Evolutionary conservation across 2,113 vertebrate genomes (phyloP), one percentile per base, ranked within the genome.

Genomic region (Ploceus nigricollis): DNA sequence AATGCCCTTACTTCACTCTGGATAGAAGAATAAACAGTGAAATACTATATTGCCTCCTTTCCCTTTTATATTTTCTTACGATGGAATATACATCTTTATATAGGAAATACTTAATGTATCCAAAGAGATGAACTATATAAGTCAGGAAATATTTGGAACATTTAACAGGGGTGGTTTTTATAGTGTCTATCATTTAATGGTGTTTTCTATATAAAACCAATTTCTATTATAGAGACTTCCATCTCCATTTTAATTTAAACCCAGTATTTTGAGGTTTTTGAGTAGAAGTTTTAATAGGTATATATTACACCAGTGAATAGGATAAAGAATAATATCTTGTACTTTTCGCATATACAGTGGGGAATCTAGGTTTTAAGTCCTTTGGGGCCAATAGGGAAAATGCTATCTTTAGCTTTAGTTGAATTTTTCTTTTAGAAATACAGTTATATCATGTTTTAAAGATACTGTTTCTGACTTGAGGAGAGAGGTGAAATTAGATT

Each of bases 391-490:
- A 65, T 69, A 90, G 63, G 47, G 47, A 81, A 79, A 71, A 75
- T 91, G 22, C 14, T 85, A 76, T 68, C 69, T 48, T 39, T 92
- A 69, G 24, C 85, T 93, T 79, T 82, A 47, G 35, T 86, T 95
- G 82, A 66, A 73, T 88, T 77, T 60, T 72, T 70, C 15, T 73
- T 94, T 95, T 91, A 94, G 73, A 82, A 97, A 94, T 78, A 80
- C 6, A 11, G 56, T 89, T 83, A 68, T 66, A 33, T 86, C 61
- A 33, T 88, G 23, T 92, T 96, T 96, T 94, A 95, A 91, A 87
- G n/a, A 50, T n/a, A 94, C 31, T 76, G 48, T 72, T 82, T 83
- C 48, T 90, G 79, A 77, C 63, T 91, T 94, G 60, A 56, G 87
- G 81, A 85, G 66, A 60, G 51, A 68, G 25, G 27, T 92, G 17